Evolutionary conservation across 2,888 invertebrate genomes (phyloP), one percentile per base, ranked within the genome.

Genomic region (Eristalinus aeneus): DNA sequence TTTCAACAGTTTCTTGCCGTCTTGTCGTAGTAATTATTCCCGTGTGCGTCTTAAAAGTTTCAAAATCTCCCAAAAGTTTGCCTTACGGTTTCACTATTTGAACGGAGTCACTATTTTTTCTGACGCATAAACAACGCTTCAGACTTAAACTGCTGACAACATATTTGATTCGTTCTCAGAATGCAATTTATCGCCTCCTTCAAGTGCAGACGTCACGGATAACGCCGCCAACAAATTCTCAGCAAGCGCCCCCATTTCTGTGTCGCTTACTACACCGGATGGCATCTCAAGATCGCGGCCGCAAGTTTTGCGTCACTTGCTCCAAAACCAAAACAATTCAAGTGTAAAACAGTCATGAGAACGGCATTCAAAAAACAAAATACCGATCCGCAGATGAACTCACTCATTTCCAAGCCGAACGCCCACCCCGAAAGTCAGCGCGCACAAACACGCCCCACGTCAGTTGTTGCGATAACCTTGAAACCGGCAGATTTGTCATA

Each of bases 401-500:
- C 16, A 46, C 16, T 46, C 46, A 46, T 46, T 46, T 46, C 46
- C 46, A 16, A 46, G 16, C 16, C 4, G 2, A 39, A 12, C 39
- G 39, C 39, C 39, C 12, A 39, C 39, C 12, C 4, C 39, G 39
- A 12, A 39, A n/a, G 1, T 34, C 34, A 34, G 16, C 12, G n/a
- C 10, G 6, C 53, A 53, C 4, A 53, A 16, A 3, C 53, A 10
- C 16, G 1, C 56, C 8, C 23, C 56, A 3, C 56, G 46, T 23
- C 56, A 27, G 16, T 39, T 39, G n/a, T 22, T 12, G 9, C 11
- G 46, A 16, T 53, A 65, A 20, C 65, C 65, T 65, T 65, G 65
- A 65, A 39, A 46, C 46, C 27, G 8, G 27, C 65, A 27, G 23
- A 46, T 27, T 65, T 65, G 65, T 46, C 65, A 39, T 39, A 36